Evolutionary conservation across 1,140 invertebrate species (phyloP).

Genomic region (Lineus longissimus): DNA sequence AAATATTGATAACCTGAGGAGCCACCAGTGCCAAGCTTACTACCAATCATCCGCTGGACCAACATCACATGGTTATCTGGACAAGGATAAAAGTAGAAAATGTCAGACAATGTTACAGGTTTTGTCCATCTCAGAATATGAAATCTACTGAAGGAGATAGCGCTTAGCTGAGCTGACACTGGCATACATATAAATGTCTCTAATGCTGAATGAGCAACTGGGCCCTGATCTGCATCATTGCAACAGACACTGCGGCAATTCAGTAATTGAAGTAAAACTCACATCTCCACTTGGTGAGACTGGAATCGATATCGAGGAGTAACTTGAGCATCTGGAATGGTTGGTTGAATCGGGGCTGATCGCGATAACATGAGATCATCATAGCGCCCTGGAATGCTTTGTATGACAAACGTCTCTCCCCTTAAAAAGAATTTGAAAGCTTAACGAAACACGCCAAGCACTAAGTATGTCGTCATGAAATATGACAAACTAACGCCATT

Average conservation of each 20-base stretch:
- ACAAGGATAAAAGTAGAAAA: slow-evolving; percentile 25
- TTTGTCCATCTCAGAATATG: no score
- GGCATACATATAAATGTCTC: no score
- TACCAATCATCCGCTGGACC: slow-evolving; percentile 99
- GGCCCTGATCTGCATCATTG: no score
- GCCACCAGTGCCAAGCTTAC: slow-evolving; percentile 92
- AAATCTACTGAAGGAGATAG: no score
- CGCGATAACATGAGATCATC: slow-evolving; percentile 94
- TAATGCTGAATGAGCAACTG: no score
- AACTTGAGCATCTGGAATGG: slow-evolving; percentile 90
- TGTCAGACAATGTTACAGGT: no score
- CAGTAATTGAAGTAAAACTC: slow-evolving; percentile 55
- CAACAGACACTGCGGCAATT: no score
- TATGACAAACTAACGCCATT: no score
- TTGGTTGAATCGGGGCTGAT: slow-evolving; percentile 93
- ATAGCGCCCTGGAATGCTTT: slow-evolving; percentile 90
- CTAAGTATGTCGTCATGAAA: no score
- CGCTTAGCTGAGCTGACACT: no score
- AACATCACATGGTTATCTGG: slow-evolving; percentile 96
- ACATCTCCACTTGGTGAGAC: slow-evolving; percentile 99
- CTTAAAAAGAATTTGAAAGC: slow-evolving; percentile 27
- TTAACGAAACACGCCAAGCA: no score
- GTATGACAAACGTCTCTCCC: slow-evolving; percentile 86
- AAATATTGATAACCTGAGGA: slow-evolving; percentile 98
- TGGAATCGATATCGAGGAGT: slow-evolving; percentile 95